A percentile compares a stretch with the other conserved stretches of the same genome.
Evolutionary conservation across 2,113 vertebrate species (phyloP).

Genomic region (Asarcornis scutulata): DNA sequence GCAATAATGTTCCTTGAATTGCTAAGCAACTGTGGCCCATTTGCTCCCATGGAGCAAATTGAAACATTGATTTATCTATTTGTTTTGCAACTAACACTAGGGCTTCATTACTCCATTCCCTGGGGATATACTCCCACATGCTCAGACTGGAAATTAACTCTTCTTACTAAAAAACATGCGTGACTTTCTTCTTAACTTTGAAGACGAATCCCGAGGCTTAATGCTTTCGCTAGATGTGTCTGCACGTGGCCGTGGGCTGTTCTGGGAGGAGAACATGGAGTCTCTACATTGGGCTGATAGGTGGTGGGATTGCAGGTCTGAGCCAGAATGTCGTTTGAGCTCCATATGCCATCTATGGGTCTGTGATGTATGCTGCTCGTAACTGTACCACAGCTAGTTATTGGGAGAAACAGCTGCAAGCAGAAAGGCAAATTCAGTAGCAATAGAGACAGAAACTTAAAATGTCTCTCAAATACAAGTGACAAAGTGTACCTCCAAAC

Average conservation of each 20-base stretch:
- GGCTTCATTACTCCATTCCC: conserved; percentile 66
- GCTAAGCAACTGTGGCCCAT: conserved; percentile 67
- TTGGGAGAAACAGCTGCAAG: fast-evolving
- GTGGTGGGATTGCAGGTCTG: neutral
- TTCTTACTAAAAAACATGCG: conserved; percentile 28
- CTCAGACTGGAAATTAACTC: conserved; percentile 63
- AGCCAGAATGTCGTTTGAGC: neutral
- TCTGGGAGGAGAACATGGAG: neutral
- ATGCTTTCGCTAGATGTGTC: fast-evolving
- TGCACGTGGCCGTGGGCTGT: fast-evolving
- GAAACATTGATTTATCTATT: conserved; percentile 83
- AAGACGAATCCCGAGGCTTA: neutral
- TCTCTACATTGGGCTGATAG: neutral
- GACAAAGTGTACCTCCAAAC: fast-evolving
- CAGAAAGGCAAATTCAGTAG: neutral
- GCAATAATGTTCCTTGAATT: conserved; percentile 47
- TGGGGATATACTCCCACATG: conserved; percentile 40
- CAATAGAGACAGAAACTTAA: neutral
- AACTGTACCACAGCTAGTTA: fast-evolving
- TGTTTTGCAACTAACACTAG: conserved; percentile 74
- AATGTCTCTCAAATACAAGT: neutral
- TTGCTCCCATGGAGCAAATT: conserved; percentile 73
- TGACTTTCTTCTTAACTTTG: conserved; percentile 10
- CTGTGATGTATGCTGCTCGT: neutral
- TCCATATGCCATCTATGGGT: neutral